Percentiles rank a stretch among this genome's conserved stretches.
Conservation (phyloP, 2,888 invertebrate genomes). For the Rutpela maculata region DNA sequence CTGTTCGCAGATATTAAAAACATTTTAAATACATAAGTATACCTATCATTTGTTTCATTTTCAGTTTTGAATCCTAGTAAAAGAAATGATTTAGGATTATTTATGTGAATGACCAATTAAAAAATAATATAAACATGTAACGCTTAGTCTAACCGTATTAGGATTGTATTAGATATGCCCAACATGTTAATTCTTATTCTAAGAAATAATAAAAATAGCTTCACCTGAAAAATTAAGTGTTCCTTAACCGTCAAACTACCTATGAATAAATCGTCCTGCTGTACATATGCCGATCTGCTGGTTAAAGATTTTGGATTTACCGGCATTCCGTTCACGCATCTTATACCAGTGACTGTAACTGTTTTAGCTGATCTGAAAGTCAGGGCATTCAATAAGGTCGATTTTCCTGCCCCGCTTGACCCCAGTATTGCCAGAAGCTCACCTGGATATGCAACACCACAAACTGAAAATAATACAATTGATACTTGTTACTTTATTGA, state of each 20-base stretch:
- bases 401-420: slow-evolving; percentile 95
- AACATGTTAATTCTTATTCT: too few relatives aligned
- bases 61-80: background rate
- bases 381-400: slow-evolving; percentile 92
- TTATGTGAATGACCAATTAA: too few relatives aligned
- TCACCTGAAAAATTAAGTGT: slow-evolving; percentile 90
- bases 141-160: too few relatives aligned
- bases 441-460: slow-evolving; percentile 89
- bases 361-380: slow-evolving; percentile 87
- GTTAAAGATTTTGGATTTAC: slow-evolving; percentile 84
- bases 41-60: too few relatives aligned
- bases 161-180: too few relatives aligned
- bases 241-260: slow-evolving; percentile 92
- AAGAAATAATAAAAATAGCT: background rate
- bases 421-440: slow-evolving; percentile 93
- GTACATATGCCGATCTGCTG: slow-evolving; percentile 91
- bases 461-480: slow-evolving; percentile 65
- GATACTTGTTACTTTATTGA: background rate
- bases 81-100: too few relatives aligned
- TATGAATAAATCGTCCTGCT: slow-evolving; percentile 95
- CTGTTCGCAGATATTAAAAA: too few relatives aligned
- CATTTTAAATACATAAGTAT: too few relatives aligned
- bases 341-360: slow-evolving; percentile 78
- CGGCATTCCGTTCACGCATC: slow-evolving; percentile 85
- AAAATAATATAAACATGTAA: too few relatives aligned